These are phyloP conservation scores for Polymixis lichenea DNA, from an alignment of 2,888 invertebrate species.

Conservation along the genomic window DNA sequence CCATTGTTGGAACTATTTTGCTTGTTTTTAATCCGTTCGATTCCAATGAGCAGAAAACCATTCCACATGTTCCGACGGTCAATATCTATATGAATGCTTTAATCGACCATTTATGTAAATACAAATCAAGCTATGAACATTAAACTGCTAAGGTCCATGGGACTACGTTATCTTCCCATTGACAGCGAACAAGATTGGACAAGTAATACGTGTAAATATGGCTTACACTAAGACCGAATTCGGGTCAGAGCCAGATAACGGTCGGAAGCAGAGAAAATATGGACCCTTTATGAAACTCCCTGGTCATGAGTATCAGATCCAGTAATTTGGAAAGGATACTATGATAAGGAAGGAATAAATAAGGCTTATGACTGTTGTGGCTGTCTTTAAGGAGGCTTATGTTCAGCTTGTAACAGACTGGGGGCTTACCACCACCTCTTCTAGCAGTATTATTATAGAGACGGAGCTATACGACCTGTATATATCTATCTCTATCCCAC, in stretches of 20 bases:
- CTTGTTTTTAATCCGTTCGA: neutral
- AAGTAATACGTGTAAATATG: constrained; percentile 58
- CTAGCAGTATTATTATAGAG: neutral
- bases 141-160: neutral
- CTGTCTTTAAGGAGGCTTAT: neutral
- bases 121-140: neutral
- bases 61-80: neutral
- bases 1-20: neutral
- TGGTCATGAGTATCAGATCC: constrained; percentile 35
- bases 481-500: neutral
- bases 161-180: constrained; percentile 38
- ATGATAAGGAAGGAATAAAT: constrained; percentile 37
- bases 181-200: constrained; percentile 42
- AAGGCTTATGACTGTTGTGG: constrained; percentile 14
- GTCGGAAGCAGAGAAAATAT: constrained; percentile 46
- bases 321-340: constrained; percentile 45
- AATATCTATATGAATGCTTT: neutral
- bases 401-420: neutral
- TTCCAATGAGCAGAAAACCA: neutral
- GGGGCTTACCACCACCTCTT: neutral
- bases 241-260: constrained; percentile 56
- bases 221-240: constrained; percentile 48
- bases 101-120: neutral
- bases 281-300: constrained; percentile 48
- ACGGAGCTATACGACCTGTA: neutral